These are phyloP conservation scores for Cacoxenus indagator DNA, from an alignment of 2,888 invertebrate genomes.

Conservation along the genomic window DNA sequence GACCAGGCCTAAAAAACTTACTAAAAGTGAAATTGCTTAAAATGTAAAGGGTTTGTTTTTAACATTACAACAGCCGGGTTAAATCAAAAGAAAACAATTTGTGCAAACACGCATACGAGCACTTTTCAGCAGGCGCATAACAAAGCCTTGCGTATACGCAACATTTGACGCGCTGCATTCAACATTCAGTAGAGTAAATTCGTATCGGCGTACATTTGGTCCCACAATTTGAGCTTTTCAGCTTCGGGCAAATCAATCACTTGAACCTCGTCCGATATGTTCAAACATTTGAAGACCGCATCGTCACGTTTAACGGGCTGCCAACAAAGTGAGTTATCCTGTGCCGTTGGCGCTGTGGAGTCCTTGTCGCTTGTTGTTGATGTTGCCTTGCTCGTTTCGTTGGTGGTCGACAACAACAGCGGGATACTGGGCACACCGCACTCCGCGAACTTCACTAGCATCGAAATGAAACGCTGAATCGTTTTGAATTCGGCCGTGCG, in stretches of 20 bases:
- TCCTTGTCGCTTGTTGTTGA: not conserved
- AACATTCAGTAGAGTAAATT: conserved; percentile 47
- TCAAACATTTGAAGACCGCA: conserved; percentile 65
- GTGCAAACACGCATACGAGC: not conserved
- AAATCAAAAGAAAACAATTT: not conserved
- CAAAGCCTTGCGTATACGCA: conserved; percentile 2
- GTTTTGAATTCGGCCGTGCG: conserved; percentile 67
- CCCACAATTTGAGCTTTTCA: conserved; percentile 66
- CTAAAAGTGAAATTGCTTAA: not conserved
- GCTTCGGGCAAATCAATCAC: conserved; percentile 69
- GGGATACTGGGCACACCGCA: conserved; percentile 66
- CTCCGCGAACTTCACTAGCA: conserved; percentile 66
- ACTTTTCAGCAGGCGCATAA: not conserved
- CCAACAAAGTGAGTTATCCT: conserved; percentile 43
- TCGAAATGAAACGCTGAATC: conserved; percentile 65
- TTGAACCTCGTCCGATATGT: conserved; percentile 67
- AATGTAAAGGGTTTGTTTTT: not conserved
- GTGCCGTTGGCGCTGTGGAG: not conserved
- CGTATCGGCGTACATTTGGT: conserved; percentile 62
- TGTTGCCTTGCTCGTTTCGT: conserved; percentile 34
- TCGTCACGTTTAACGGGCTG: conserved; percentile 52
- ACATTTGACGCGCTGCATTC: not conserved
- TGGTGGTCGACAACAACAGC: conserved; percentile 22
- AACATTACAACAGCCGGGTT: not conserved
- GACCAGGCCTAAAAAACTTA: not conserved